Conservation (phyloP, 2,113 vertebrate genomes). For the western clawed frog (Xenopus tropicalis) region DNA sequence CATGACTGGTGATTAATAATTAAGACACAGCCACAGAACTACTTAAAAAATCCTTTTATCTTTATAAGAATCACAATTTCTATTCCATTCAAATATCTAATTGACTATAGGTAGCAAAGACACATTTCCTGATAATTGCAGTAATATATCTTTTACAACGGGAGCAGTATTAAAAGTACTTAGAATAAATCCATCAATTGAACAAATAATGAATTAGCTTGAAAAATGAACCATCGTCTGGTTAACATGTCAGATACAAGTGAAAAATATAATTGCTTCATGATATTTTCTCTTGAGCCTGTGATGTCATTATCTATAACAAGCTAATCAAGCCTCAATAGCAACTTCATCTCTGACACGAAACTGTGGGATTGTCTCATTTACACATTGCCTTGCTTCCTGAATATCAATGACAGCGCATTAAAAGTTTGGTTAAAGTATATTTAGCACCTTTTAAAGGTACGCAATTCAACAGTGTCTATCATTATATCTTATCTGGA, state of each 20-base stretch:
- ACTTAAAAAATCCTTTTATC: slow-evolving; percentile 30
- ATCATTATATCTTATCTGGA: no score
- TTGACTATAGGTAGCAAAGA: slow-evolving; percentile 20
- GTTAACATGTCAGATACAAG: slow-evolving; percentile 41
- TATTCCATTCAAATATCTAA: slow-evolving; percentile 34
- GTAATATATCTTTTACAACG: slow-evolving; percentile 61
- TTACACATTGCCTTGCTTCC: slow-evolving; percentile 39
- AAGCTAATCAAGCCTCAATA: slow-evolving; percentile 55
- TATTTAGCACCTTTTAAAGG: not conserved
- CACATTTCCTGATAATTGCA: slow-evolving; percentile 65
- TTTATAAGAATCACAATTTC: slow-evolving; percentile 22
- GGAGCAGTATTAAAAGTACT: slow-evolving; percentile 52
- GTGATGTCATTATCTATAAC: slow-evolving; percentile 55
- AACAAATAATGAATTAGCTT: slow-evolving; percentile 55
- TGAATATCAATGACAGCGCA: not conserved
- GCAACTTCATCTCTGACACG: slow-evolving; percentile 44
- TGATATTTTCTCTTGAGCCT: slow-evolving; percentile 32
- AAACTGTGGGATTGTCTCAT: slow-evolving; percentile 37
- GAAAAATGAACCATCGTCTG: slow-evolving; percentile 41
- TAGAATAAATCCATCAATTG: slow-evolving; percentile 57
- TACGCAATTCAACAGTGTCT: no score
- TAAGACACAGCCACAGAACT: slow-evolving; percentile 4
- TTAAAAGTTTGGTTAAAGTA: not conserved
- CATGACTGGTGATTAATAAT: slow-evolving; percentile 24
- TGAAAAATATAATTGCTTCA: slow-evolving; percentile 41